These are phyloP conservation scores for Drosophila subobscura DNA, from an alignment of 1,140 invertebrate species.

Conservation along the genomic window DNA sequence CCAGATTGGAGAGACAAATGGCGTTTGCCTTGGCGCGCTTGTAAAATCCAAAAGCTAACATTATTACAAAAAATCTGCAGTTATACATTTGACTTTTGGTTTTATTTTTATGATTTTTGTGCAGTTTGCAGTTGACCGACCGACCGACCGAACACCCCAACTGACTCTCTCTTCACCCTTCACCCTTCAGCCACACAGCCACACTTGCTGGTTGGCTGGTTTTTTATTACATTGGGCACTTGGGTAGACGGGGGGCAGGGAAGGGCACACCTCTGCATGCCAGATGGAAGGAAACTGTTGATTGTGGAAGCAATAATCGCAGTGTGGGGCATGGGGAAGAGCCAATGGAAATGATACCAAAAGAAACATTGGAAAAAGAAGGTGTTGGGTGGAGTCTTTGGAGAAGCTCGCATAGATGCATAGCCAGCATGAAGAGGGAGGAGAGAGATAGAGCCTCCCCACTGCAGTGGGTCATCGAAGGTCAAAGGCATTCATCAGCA, in stretches of 20 bases:
- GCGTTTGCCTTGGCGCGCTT: slow-evolving; percentile 55
- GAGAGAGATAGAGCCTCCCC: too few relatives aligned
- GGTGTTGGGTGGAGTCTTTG: too few relatives aligned
- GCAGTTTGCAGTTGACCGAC: slow-evolving; percentile 38
- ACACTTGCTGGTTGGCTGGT: slow-evolving; percentile 25
- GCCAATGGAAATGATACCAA: neutral
- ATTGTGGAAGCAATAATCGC: slow-evolving; percentile 5
- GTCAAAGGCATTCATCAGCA: slow-evolving; percentile 41
- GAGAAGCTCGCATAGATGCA: too few relatives aligned
- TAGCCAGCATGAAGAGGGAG: too few relatives aligned
- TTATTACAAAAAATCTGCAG: slow-evolving; percentile 72
- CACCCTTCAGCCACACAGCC: too few relatives aligned
- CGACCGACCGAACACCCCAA: slow-evolving; percentile 3
- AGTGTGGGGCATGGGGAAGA: neutral
- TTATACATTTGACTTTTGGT: slow-evolving; percentile 66
- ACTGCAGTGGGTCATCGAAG: slow-evolving; percentile 26
- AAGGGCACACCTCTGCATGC: neutral
- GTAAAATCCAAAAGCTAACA: slow-evolving; percentile 70
- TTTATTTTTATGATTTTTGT: slow-evolving; percentile 61
- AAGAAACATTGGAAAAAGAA: too few relatives aligned
- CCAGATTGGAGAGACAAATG: slow-evolving; percentile 47
- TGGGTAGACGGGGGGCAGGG: too few relatives aligned
- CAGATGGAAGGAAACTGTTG: slow-evolving; percentile 42
- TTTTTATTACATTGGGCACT: slow-evolving; percentile 33
- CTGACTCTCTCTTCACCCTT: neutral